These are phyloP conservation scores for Ericerus pela DNA, from an alignment of 1,140 invertebrate genomes.

Conservation along the genomic window DNA sequence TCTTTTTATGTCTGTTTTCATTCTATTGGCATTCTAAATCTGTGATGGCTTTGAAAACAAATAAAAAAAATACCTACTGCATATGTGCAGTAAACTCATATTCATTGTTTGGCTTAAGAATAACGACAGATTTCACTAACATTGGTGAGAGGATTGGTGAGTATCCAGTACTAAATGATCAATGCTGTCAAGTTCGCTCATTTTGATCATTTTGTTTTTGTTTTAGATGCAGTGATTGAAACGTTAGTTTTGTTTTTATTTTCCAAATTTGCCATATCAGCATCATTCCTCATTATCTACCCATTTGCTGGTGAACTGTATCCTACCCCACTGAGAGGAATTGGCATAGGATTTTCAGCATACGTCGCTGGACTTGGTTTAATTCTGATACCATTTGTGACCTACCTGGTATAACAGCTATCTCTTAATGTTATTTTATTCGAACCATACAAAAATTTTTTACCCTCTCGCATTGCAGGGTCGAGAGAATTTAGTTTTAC, in stretches of 20 bases:
- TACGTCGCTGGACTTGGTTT: conserved; percentile 73
- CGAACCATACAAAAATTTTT: background rate
- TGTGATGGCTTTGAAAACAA: no score
- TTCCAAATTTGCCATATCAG: conserved; percentile 78
- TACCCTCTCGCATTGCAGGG: conserved; percentile 43
- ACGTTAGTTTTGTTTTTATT: conserved; percentile 64
- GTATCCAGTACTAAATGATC: no score
- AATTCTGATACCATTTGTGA: conserved; percentile 80
- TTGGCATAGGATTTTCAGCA: conserved; percentile 76
- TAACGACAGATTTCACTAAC: no score
- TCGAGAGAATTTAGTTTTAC: conserved; percentile 62
- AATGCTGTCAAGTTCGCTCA: background rate
- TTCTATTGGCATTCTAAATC: no score
- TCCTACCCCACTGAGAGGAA: conserved; percentile 66
- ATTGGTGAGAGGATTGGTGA: no score
- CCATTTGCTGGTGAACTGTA: conserved; percentile 79
- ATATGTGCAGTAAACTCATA: no score
- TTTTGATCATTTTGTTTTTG: conserved; percentile 10
- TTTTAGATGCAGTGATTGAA: conserved; percentile 52
- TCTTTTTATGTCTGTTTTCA: no score
- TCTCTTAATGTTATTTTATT: background rate
- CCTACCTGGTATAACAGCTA: conserved; percentile 48
- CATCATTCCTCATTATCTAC: conserved; percentile 79
- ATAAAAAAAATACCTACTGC: no score
- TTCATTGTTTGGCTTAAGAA: no score